phyloP scores from a whole-genome alignment of 2,113 vertebrate species.

The Cyphomyrus plagiostoma region DNA sequence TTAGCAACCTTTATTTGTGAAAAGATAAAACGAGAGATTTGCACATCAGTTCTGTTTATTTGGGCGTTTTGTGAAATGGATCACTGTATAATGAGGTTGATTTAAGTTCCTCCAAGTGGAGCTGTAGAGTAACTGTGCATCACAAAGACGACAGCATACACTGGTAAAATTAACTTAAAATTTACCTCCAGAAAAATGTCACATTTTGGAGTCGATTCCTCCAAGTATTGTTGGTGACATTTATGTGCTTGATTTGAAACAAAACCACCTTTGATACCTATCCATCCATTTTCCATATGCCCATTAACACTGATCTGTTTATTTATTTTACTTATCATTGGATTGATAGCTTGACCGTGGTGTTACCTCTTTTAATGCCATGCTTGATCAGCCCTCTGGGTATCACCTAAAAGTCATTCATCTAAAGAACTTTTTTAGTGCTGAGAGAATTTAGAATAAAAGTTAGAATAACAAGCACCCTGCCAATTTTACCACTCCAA shows the following conservation, averaged over 20 bases:
- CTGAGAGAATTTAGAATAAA: background rate
- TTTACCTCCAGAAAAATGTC: background rate
- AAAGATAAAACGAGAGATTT: background rate
- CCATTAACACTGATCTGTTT: background rate
- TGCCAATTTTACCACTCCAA: background rate
- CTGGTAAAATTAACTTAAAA: background rate
- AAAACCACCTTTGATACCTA: background rate
- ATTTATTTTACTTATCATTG: background rate
- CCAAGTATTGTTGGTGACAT: background rate
- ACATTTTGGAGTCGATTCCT: background rate
- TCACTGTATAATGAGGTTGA: background rate
- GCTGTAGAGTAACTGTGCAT: background rate
- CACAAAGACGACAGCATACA: background rate
- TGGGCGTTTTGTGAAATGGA: background rate
- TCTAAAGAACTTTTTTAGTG: background rate
- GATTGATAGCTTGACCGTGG: background rate
- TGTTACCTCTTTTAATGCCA: background rate
- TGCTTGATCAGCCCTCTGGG: background rate
- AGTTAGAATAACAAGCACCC: background rate
- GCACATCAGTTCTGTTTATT: background rate
- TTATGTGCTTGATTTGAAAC: background rate
- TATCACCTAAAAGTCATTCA: background rate
- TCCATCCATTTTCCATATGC: background rate
- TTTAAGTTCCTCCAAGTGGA: background rate
- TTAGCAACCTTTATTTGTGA: background rate